Evolutionary conservation across 2,113 vertebrate genomes (phyloP), one percentile per base, ranked within the genome.

Genomic region (Poecilia latipinna): DNA sequence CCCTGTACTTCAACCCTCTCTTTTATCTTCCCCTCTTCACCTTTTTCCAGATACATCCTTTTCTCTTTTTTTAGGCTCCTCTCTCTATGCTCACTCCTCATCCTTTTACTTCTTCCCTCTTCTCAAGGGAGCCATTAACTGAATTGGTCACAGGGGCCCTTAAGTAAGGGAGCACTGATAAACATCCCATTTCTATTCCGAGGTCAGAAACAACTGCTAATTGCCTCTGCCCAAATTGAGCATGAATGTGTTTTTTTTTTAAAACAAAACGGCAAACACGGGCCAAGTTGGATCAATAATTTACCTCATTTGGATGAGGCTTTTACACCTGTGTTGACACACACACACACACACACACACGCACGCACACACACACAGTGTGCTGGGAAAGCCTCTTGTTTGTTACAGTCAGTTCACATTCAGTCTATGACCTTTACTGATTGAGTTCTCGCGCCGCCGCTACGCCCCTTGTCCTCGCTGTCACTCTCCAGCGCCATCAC

Each of bases 361-460:
- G 26, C 35, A 60, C 77, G 69, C 70, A 60, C 79, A 73, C 70
- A 73, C 68, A 39, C 70, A 61, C 54, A 54, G 37, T 63, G 48
- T 86, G 74, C 66, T 75, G 79, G 48, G 80, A 75, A 77, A 78
- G 75, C 80, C 51, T 72, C 79, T 82, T 61, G 83, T 89, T 82
- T 77, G 74, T 86, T 78, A 66, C 42, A 70, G 24, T 11, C 12
- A 66, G 82, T 86, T 85, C 74, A 81, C 82, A 85, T 85, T 85
- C 28, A 78, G 77, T 72, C 71, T 2, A 10, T 89, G 82, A 90
- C 84, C 86, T 92, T 90, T 89, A 78, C 87, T 78, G 83, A 77
- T 82, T 44, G 81, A 89, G 51, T 78, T 80, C 69, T 82, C 63
- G 28, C 82, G 42, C 73, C 39, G 29, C 68, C 77, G 71, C 72